A percentile compares a stretch with the other conserved stretches of the same genome.
Conservation (phyloP, 2,888 invertebrate genomes). For the Eupithecia abbreviata region DNA sequence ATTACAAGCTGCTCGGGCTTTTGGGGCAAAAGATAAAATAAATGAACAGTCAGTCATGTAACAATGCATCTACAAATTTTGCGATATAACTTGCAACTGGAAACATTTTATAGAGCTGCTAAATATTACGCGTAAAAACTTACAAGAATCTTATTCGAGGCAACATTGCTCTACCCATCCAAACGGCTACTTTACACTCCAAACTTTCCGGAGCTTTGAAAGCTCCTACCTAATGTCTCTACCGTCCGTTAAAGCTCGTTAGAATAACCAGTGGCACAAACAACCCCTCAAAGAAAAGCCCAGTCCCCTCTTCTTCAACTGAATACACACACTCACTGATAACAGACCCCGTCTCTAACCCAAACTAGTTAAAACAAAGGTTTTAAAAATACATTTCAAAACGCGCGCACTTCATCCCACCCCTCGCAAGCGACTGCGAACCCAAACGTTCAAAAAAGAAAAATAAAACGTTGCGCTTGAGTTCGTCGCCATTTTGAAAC, state of each 20-base stretch:
- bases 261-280: constrained; percentile 3
- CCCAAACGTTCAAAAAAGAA: constrained; percentile 70
- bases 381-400: constrained; percentile 31
- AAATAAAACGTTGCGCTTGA: constrained; percentile 67
- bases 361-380: constrained; percentile 31
- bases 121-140: constrained; percentile 3
- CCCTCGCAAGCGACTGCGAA: constrained; percentile 62
- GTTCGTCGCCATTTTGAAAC: constrained; percentile 67
- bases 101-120: background rate
- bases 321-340: constrained; percentile 39
- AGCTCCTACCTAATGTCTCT: background rate
- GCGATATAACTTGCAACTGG: background rate
- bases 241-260: background rate
- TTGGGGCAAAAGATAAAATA: background rate
- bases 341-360: constrained; percentile 31
- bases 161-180: background rate
- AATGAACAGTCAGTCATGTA: background rate
- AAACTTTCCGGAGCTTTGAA: constrained; percentile 3
- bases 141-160: constrained; percentile 30
- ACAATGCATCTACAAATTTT: background rate
- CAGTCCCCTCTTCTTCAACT: constrained; percentile 44
- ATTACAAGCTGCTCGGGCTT: background rate
- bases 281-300: constrained; percentile 12
- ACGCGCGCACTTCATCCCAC: constrained; percentile 53
- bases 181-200: background rate